Conservation (phyloP, 2,797 vertebrate species). For the Cyclopterus lumpus region DNA sequence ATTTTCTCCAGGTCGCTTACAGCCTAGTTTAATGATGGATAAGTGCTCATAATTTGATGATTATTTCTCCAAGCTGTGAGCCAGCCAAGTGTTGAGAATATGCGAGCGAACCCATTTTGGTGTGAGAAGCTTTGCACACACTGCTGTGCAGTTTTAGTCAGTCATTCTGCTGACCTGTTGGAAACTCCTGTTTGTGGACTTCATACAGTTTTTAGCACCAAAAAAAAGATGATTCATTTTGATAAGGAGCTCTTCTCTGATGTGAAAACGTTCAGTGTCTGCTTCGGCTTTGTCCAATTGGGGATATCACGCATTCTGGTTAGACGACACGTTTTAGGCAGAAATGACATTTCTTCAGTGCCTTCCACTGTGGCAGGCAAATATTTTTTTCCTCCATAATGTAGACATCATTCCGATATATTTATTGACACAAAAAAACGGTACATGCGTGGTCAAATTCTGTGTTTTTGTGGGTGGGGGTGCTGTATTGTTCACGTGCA, state of each 20-base stretch:
- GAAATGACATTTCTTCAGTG: background rate
- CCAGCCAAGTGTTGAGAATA: constrained; percentile 16
- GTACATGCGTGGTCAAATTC: background rate
- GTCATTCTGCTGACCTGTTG: background rate
- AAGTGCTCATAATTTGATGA: constrained; percentile 39
- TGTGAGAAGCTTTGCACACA: background rate
- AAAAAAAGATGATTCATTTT: background rate
- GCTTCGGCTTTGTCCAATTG: background rate
- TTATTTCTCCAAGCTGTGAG: constrained; percentile 16
- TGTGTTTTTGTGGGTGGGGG: no score
- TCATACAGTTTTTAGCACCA: background rate
- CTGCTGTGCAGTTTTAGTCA: constrained; percentile 2
- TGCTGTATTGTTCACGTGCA: no score
- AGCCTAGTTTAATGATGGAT: constrained; percentile 37
- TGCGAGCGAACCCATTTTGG: constrained; percentile 15
- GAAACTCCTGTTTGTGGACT: background rate
- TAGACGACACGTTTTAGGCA: background rate
- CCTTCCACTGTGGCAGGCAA: background rate
- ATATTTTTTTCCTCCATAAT: background rate
- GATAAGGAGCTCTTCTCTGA: background rate
- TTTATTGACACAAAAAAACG: no score
- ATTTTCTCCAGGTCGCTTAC: constrained; percentile 16
- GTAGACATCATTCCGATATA: background rate
- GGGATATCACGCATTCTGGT: background rate
- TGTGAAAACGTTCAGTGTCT: background rate